These are phyloP conservation scores for Sciurus carolinensis DNA, from an alignment of 2,797 vertebrate genomes.

Conservation along the genomic window DNA sequence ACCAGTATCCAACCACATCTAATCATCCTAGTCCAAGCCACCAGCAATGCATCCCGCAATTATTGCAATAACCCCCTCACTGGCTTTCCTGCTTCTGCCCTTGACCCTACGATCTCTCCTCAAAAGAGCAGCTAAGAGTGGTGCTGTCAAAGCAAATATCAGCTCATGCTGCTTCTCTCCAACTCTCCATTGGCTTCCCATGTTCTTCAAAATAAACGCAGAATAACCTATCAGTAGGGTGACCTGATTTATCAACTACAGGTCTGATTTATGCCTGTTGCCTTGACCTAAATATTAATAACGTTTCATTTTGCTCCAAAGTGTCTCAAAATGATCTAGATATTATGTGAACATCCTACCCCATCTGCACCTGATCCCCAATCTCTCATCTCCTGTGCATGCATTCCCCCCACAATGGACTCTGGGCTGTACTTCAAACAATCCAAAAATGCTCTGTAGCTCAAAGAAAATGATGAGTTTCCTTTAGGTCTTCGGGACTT, in stretches of 20 bases:
- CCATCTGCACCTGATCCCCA: neutral
- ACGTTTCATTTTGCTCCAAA: neutral
- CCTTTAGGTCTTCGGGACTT: neutral
- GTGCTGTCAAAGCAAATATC: neutral
- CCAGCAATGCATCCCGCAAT: neutral
- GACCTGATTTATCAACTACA: neutral
- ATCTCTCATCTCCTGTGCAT: neutral
- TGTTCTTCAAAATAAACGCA: conserved; percentile 41
- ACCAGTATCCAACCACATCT: neutral
- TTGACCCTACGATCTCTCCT: neutral
- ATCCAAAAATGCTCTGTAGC: neutral
- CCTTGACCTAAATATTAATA: neutral
- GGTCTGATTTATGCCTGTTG: neutral
- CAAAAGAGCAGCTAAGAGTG: neutral
- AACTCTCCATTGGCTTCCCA: neutral
- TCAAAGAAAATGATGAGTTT: neutral
- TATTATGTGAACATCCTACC: neutral
- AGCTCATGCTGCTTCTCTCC: neutral
- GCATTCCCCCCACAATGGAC: neutral
- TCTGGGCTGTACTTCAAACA: neutral
- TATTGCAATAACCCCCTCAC: neutral
- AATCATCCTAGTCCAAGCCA: neutral
- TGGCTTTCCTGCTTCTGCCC: neutral
- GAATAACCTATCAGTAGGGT: neutral
- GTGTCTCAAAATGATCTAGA: neutral